These are phyloP conservation scores for Lepisosteus oculatus DNA, from an alignment of 2,113 vertebrate species.

Conservation along the genomic window DNA sequence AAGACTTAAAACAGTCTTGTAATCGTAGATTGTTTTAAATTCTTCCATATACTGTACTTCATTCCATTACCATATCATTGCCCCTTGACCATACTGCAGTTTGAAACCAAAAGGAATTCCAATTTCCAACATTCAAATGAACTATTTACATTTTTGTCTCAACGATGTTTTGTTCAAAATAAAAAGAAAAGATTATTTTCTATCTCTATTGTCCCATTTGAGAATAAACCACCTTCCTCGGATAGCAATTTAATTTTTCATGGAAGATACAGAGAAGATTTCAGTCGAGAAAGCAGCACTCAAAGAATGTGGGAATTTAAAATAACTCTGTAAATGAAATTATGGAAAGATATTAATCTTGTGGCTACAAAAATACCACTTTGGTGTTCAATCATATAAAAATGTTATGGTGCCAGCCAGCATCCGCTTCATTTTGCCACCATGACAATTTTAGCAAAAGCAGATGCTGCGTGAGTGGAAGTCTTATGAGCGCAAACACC, in stretches of 20 bases:
- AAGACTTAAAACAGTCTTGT: too few species aligned
- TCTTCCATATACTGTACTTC: too few species aligned
- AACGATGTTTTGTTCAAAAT: too few species aligned
- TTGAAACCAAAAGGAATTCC: too few species aligned
- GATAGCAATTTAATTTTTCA: not conserved
- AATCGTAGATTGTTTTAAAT: too few species aligned
- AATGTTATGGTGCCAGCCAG: not conserved
- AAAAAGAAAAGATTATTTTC: too few species aligned
- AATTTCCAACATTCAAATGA: too few species aligned
- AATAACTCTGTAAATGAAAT: not conserved
- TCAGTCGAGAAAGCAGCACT: not conserved
- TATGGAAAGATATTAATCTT: not conserved
- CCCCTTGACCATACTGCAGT: too few species aligned
- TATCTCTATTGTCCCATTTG: not conserved
- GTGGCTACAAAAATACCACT: constrained; percentile 1
- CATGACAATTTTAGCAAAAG: not conserved
- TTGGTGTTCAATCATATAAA: not conserved
- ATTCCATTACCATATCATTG: too few species aligned
- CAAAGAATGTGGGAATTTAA: not conserved
- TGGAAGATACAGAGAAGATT: not conserved
- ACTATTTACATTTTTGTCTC: too few species aligned
- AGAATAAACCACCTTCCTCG: not conserved
- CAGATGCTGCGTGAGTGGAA: not conserved
- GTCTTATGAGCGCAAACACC: not conserved
- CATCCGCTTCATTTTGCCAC: not conserved